Percentiles rank a stretch among this genome's conserved stretches.
These are phyloP conservation scores for Aleadryas rufinucha DNA, from an alignment of 2,113 vertebrate genomes.

Conservation along the genomic window DNA sequence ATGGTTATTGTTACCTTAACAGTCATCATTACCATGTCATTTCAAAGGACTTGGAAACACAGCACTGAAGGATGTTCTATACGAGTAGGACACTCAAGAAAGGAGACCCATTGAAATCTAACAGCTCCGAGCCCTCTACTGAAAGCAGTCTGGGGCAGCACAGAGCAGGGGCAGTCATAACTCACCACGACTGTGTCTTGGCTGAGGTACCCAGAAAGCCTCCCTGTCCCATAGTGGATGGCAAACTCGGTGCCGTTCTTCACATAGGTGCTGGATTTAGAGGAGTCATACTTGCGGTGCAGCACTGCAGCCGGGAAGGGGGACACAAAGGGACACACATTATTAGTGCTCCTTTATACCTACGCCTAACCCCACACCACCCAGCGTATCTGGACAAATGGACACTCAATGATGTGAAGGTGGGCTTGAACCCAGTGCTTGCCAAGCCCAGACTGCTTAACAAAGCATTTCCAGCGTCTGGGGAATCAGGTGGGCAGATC, in stretches of 20 bases:
- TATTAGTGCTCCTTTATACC: not conserved
- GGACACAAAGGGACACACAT: not conserved
- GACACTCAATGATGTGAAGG: not conserved
- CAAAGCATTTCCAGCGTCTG: not conserved
- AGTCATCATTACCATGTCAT: not conserved
- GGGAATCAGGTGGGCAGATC: constrained; percentile 42
- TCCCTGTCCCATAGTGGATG: constrained; percentile 91
- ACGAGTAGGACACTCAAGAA: not conserved
- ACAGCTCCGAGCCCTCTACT: accelerated
- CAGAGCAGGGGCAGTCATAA: not conserved
- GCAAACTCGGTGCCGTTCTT: constrained; percentile 88
- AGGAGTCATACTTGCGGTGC: constrained; percentile 88
- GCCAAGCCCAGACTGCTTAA: not conserved
- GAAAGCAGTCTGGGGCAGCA: not conserved
- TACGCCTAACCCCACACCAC: accelerated
- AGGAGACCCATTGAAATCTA: not conserved
- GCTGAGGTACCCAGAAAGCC: constrained; percentile 92
- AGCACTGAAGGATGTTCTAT: not conserved
- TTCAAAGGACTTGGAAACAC: not conserved
- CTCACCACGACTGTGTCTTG: constrained; percentile 79
- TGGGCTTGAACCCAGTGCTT: not conserved
- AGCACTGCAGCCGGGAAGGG: constrained; percentile 68
- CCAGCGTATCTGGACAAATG: not conserved
- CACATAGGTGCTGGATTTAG: constrained; percentile 85
- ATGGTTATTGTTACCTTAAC: not conserved